Evolutionary conservation across 2,888 invertebrate genomes (phyloP), one percentile per base, ranked within the genome.

Genomic region (Morpho helenor): DNA sequence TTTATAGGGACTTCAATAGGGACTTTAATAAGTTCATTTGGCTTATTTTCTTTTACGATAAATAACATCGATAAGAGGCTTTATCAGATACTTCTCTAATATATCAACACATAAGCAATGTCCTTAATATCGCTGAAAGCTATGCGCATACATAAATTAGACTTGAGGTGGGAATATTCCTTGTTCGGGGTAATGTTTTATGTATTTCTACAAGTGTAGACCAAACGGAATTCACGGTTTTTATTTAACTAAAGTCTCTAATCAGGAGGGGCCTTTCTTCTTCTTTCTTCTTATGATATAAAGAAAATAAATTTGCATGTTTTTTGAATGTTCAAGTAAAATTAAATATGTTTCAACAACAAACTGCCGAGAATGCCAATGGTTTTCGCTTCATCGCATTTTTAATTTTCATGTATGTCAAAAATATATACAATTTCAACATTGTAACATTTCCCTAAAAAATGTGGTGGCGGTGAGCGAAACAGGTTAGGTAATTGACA

Each of bases 121-220:
- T 56, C 52, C 49, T 43, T 59, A 59, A 59, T 59, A 59, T 49
- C 52, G 55, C 49, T 59, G 56, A 59, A 59, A 59, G 59, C 56
- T 56, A 59, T 49, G 59, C 49, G 59, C 50, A 52, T 56, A 56
- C 52, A 59, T 59, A 59, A 59, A 56, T 59, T 59, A 52, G 52
- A 52, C 45, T 39, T 39, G 45, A 52, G 52, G 52, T 52, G 45
- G 39, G 16, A 39, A 52, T 39, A 52, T 45, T 52, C 42, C 45
- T 52, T 43, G 45, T 16, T 39, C 10, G 52, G 39, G 10, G 39
- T 31, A 52, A 52, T 52, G 45, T 52, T 52, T 52, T 52, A 45
- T 52, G 39, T 52, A 52, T 52, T 10, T 31, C 16, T 8, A 45
- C 45, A 52, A 52, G 31, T 39, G 52, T 39, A 45, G 52, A 45